Evolutionary conservation across 2,797 vertebrate species (phyloP).

Genomic region (Rhabdophis nuchalis): DNA sequence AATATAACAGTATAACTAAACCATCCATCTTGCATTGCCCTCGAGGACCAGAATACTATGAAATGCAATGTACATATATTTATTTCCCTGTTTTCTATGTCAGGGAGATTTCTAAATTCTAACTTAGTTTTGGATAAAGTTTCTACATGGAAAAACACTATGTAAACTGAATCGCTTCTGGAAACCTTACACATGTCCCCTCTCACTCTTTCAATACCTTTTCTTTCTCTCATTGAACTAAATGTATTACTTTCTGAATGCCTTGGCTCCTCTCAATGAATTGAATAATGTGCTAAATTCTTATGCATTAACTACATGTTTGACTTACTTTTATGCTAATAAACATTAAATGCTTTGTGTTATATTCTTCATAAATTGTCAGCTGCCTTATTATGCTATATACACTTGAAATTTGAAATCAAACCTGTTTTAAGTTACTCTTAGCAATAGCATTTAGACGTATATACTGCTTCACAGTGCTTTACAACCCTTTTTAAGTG

Average conservation of each 20-base stretch:
- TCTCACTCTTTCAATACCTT: neutral
- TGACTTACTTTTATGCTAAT: neutral
- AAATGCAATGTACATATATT: no score
- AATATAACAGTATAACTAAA: no score
- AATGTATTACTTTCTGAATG: neutral
- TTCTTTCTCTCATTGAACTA: neutral
- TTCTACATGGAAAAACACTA: neutral
- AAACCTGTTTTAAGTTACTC: neutral
- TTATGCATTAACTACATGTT: neutral
- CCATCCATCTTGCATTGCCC: neutral
- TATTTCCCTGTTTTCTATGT: neutral
- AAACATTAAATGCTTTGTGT: neutral
- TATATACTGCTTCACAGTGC: no score
- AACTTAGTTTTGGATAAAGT: neutral
- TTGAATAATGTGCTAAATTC: neutral
- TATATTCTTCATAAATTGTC: neutral
- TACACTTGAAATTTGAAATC: neutral
- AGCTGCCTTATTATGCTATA: neutral
- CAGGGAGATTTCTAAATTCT: neutral
- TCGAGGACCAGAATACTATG: neutral
- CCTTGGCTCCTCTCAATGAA: neutral
- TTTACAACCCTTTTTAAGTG: no score
- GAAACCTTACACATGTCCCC: neutral
- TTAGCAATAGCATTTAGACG: no score
- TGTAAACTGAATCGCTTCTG: neutral